Evolutionary conservation across 2,113 vertebrate genomes (phyloP).

Genomic region (Urocynchramus pylzowi): DNA sequence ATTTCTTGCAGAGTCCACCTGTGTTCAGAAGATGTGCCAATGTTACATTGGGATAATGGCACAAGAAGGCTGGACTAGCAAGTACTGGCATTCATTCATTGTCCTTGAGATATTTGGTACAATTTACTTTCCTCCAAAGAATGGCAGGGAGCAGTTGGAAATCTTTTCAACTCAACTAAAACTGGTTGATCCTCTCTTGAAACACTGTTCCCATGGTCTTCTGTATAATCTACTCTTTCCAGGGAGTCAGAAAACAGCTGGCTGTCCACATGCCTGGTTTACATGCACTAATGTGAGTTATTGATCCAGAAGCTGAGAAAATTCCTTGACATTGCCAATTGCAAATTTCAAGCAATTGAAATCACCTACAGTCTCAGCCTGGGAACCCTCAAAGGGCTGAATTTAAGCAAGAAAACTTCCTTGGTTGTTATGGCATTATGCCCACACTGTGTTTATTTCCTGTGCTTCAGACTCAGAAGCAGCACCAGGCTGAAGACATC

Average conservation of each 20-base stretch:
- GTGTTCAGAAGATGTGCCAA: not conserved
- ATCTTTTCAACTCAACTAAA: not conserved
- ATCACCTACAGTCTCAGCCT: not conserved
- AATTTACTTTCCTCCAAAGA: not conserved
- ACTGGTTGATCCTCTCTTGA: not conserved
- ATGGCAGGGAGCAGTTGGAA: not conserved
- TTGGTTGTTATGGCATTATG: not conserved
- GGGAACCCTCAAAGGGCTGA: not conserved
- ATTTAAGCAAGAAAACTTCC: not conserved
- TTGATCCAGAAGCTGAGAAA: not conserved
- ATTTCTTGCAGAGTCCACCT: not conserved
- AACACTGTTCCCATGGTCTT: not conserved
- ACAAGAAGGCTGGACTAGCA: not conserved
- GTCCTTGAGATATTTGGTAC: not conserved
- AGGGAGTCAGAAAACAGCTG: not conserved
- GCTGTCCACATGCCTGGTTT: not conserved
- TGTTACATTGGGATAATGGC: not conserved
- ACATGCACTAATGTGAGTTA: accelerated
- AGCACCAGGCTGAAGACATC: not conserved
- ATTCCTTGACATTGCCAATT: not conserved
- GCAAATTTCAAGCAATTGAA: not conserved
- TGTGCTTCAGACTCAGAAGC: not conserved
- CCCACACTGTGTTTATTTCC: not conserved
- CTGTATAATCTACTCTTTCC: not conserved
- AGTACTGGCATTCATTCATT: not conserved